Evolutionary conservation across 2,888 invertebrate genomes (phyloP), one percentile per base, ranked within the genome.

Genomic region (Exocentrus adspersus): DNA sequence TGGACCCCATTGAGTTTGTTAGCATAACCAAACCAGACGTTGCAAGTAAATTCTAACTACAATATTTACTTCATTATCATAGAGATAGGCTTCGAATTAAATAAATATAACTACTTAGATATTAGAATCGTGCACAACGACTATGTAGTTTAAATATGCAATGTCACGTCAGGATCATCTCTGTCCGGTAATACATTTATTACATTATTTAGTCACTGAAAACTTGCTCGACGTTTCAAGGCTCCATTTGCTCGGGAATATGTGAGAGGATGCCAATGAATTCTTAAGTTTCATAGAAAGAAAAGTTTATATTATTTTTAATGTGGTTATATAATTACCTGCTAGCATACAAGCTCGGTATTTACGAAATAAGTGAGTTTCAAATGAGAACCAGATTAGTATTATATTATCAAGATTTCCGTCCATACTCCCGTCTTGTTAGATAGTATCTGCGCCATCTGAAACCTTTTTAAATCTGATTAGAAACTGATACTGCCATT

Each of bases 401-500:
- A 53, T 61, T 61, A 64, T 63, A 70, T 72, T 72, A 75, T 73
- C 76, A 71, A 72, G 75, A 77, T 74, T 60, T 62, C 70, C 70
- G 73, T 76, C 72, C 71, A 70, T 72, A 71, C 69, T 63, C 68
- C 64, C 50, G 71, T 68, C 71, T 73, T 71, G 73, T 72, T 72
- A 69, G 75, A 76, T 76, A 74, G 70, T 74, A 77, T 77, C 78
- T 68, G 71, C 72, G 72, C 72, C 72, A 71, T 75, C 67, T 69
- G 71, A 73, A 70, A 69, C 72, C 68, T 67, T 72, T 75, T 73
- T 68, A 75, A 73, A 78, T 75, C 76, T 72, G 79, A 79, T 78
- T 77, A 75, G 76, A 73, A 75, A 75, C 74, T 77, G 79, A 78
- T 78, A 78, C 76, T 78, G 78, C 79, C 78, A 78, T 78, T 79